A percentile compares a stretch with the other conserved stretches of the same genome.
Conservation (phyloP, 2,888 invertebrate genomes). For the Buathra laborator region DNA sequence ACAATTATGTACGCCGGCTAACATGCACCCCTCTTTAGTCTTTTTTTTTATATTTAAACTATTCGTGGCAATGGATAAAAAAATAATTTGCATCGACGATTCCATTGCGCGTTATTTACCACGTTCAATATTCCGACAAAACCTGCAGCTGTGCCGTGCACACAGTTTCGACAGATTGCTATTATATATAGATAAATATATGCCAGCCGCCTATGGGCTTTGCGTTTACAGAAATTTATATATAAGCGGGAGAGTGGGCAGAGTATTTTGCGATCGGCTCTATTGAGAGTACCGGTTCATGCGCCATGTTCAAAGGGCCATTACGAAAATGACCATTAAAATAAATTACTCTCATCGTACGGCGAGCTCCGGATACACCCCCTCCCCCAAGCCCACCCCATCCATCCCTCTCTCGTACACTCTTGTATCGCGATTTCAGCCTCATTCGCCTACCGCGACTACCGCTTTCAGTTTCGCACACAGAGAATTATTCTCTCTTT, state of each 20-base stretch:
- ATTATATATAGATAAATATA: conserved; percentile 48
- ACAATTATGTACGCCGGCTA: too few relatives aligned
- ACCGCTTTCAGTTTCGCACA: conserved; percentile 14
- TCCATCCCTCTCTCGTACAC: conserved; percentile 23
- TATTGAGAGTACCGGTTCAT: conserved; percentile 65
- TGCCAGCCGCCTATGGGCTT: conserved; percentile 20
- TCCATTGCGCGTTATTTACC: conserved; percentile 20
- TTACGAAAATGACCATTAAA: conserved; percentile 84
- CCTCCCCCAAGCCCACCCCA: not conserved
- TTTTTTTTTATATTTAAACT: not conserved
- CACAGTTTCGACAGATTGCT: conserved; percentile 30
- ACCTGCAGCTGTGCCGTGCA: conserved; percentile 4
- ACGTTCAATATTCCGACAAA: conserved; percentile 16
- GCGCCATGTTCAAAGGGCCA: conserved; percentile 80
- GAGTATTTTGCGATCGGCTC: conserved; percentile 63
- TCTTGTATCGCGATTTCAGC: conserved; percentile 42
- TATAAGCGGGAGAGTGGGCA: conserved; percentile 26
- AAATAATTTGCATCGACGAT: conserved; percentile 10
- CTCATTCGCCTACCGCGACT: conserved; percentile 35
- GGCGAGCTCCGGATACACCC: conserved; percentile 40
- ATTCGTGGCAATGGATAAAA: not conserved
- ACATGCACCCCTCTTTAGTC: not conserved
- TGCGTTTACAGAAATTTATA: conserved; percentile 40
- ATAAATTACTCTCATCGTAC: conserved; percentile 81
- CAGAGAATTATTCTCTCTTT: conserved; percentile 35